Percentiles rank a stretch among this genome's conserved stretches.
Evolutionary conservation across 2,797 vertebrate species (phyloP).

Genomic region (Microhierax caerulescens): DNA sequence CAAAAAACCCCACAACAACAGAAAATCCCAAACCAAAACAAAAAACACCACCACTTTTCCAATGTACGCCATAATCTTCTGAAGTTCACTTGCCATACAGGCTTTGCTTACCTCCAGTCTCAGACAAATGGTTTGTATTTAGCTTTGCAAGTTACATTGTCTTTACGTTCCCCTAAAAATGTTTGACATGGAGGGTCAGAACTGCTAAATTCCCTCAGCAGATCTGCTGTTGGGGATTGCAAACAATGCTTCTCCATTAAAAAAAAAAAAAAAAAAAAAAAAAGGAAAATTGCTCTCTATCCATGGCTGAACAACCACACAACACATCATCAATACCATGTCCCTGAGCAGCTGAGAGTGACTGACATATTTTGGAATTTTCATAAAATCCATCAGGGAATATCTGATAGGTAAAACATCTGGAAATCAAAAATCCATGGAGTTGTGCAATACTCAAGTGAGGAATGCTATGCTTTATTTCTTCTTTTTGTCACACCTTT

Average conservation of each 20-base stretch:
- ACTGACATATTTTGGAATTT: conserved; percentile 58
- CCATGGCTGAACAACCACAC: not conserved
- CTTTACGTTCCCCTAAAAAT: not conserved
- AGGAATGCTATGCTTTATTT: conserved; percentile 10
- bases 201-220: not conserved
- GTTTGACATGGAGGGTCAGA: not conserved
- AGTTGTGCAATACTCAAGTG: not conserved
- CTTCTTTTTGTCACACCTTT: conserved; percentile 35
- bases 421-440: conserved; percentile 55
- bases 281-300: not conserved
- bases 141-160: not conserved
- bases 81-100: not conserved
- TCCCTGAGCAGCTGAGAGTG: conserved; percentile 21
- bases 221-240: not conserved
- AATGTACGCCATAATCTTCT: not conserved
- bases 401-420: conserved; percentile 58
- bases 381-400: conserved; percentile 40
- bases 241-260: not conserved
- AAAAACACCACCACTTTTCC: not conserved
- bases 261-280: too few species aligned
- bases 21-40: accelerated
- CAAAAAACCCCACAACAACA: not conserved
- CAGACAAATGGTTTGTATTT: not conserved
- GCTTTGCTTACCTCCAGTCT: not conserved
- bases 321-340: not conserved